Conservation (phyloP, 2,888 invertebrate species). For the Vesta saturnalis region DNA sequence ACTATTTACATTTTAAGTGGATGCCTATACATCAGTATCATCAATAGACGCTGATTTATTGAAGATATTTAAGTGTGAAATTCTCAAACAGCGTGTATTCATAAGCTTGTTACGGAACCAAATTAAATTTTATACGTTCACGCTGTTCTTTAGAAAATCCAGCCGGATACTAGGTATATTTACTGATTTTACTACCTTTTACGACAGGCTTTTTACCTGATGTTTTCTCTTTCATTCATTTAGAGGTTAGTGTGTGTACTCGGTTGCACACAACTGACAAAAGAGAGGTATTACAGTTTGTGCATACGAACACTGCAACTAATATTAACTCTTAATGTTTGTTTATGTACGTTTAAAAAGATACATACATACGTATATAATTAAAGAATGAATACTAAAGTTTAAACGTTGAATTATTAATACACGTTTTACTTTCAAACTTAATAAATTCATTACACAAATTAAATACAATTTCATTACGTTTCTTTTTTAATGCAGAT, state of each 20-base stretch:
- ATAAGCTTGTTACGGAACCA: constrained; percentile 30
- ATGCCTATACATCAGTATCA: too few relatives aligned
- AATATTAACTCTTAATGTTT: too few relatives aligned
- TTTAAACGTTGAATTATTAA: too few relatives aligned
- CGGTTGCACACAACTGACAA: constrained; percentile 6
- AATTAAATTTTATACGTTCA: constrained; percentile 36
- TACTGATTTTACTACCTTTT: constrained; percentile 36
- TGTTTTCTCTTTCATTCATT: background rate
- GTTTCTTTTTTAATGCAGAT: too few relatives aligned
- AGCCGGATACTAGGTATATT: constrained; percentile 32
- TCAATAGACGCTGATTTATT: constrained; percentile 27
- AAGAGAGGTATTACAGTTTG: too few relatives aligned
- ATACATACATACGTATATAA: too few relatives aligned
- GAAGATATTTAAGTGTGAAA: constrained; percentile 31
- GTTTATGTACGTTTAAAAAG: too few relatives aligned
- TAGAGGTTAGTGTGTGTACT: background rate
- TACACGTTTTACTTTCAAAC: too few relatives aligned
- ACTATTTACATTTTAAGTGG: background rate
- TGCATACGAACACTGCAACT: too few relatives aligned
- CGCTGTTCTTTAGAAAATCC: constrained; percentile 36
- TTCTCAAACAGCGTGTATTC: constrained; percentile 22
- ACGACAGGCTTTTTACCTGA: constrained; percentile 22
- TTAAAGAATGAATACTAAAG: too few relatives aligned
- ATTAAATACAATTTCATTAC: too few relatives aligned
- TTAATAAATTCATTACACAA: too few relatives aligned